Base-by-base conservation (phyloP, 2,888 invertebrate species). In the Melinaea menophilus region DNA sequence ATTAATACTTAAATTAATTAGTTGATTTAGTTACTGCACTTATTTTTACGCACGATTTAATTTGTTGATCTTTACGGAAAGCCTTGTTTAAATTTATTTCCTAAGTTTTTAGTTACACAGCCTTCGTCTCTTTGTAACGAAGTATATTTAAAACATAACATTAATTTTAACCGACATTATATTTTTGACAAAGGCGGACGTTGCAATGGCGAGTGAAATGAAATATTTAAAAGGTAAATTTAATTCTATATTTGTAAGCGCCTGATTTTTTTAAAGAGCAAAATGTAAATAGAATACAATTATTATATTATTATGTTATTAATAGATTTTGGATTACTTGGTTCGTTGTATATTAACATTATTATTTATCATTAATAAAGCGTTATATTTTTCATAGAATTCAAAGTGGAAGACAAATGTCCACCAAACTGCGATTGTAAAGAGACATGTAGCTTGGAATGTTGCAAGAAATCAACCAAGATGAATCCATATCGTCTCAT, bases 111-210 rank as follows among this genome's bases (percentile, higher is more conserved):
- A 74, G 67, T 65, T 9, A 4, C 37, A 11, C 56, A 73, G 67
- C 82, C 84, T 82, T 82, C 74, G 62, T 5, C 68, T 68, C 62
- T 69, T 69, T 65, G 68, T 69, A 63, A 61, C 65, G 59, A 67
- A 65, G 63, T 71, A 85, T 87, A 87, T 88, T 87, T 88, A 89
- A 81, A 77, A 76, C 79, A 78, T 78, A 79, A 78, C 74, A 78
- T 82, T 79, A 82, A 83, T 80, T 83, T 73, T 69, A 70, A 70
- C 73, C 68, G 75, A 74, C 86, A 88, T 79, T 88, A 69, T 65
- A 62, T 78, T 71, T 65, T 72, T 73, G 75, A 71, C 75, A 71
- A 67, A 66, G 65, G 71, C 45, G 64, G 63, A 57, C 72, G 71
- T 59, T 62, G 72, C 73, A 59, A 88, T 87, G 84, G 75, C 78